phyloP scores from a whole-genome alignment of 2,888 invertebrate genomes.

The Drosophila tripunctata region DNA sequence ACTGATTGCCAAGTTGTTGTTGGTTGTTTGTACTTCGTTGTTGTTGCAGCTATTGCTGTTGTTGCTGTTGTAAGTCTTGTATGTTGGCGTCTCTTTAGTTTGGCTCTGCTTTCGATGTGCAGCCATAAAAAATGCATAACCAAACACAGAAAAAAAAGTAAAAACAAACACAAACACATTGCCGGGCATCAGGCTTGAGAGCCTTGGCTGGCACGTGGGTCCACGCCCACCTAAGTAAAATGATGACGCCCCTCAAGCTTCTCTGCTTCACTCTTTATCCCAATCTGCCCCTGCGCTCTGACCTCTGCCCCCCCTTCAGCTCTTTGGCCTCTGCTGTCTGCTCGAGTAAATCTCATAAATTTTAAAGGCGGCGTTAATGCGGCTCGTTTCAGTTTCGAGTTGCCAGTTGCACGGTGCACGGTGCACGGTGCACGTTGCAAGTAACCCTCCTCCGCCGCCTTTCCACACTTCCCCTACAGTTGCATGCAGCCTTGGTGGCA shows the following conservation, averaged over 20 bases:
- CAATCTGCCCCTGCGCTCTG: not conserved
- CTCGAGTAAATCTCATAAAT: constrained; percentile 79
- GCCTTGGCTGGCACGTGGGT: constrained; percentile 38
- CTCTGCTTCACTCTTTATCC: not conserved
- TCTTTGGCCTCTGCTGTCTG: constrained; percentile 51
- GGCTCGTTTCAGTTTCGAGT: constrained; percentile 50
- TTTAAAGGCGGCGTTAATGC: constrained; percentile 74
- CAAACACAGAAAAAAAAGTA: constrained; percentile 11
- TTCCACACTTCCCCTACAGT: not conserved
- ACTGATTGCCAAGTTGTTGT: constrained; percentile 51
- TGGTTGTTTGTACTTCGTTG: constrained; percentile 23
- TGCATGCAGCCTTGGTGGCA: constrained; percentile 43
- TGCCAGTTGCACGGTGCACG: constrained; percentile 17
- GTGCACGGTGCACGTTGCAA: constrained; percentile 7
- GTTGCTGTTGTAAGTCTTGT: constrained; percentile 26
- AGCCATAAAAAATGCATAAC: constrained; percentile 60
- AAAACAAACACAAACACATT: not conserved
- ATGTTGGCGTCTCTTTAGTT: constrained; percentile 46
- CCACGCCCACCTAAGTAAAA: constrained; percentile 13
- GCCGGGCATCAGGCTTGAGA: no score
- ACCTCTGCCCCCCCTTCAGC: constrained; percentile 6
- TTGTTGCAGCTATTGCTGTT: not conserved
- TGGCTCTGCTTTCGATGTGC: constrained; percentile 43
- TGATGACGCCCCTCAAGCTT: not conserved
- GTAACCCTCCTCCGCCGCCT: not conserved